These are phyloP conservation scores for Labeo rohita DNA, from an alignment of 2,113 vertebrate genomes.

Conservation along the genomic window DNA sequence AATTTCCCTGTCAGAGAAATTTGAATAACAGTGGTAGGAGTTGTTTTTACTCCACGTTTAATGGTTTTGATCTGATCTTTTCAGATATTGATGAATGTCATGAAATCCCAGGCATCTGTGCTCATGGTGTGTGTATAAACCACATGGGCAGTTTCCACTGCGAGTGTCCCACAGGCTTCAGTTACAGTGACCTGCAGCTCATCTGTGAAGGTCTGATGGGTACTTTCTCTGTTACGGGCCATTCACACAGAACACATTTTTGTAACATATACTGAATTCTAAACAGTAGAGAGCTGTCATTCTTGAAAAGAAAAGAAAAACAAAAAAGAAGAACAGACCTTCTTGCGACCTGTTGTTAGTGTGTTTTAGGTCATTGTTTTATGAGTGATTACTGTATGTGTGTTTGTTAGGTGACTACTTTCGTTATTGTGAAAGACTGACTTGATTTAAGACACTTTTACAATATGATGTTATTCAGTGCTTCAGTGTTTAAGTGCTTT, in stretches of 20 bases:
- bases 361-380: too few relatives aligned
- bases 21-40: not conserved
- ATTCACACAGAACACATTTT: not conserved
- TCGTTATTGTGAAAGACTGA: too few relatives aligned
- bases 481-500: too few relatives aligned
- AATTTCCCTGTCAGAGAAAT: not conserved
- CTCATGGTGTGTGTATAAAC: constrained; percentile 87
- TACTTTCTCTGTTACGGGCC: not conserved
- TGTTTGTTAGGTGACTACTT: too few relatives aligned
- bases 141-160: constrained; percentile 88
- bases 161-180: constrained; percentile 87
- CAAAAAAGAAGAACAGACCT: too few relatives aligned
- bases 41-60: not conserved
- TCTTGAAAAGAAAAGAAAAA: too few relatives aligned
- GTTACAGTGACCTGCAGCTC: constrained; percentile 84
- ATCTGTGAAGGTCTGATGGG: constrained; percentile 83
- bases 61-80: constrained; percentile 42
- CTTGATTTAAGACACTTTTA: too few relatives aligned
- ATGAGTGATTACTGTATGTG: too few relatives aligned
- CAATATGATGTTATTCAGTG: too few relatives aligned
- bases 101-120: constrained; percentile 85
- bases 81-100: constrained; percentile 88
- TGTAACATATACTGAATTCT: too few relatives aligned
- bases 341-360: too few relatives aligned
- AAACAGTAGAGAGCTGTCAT: too few relatives aligned